Conservation (phyloP, 2,113 vertebrate genomes). For the Nannospalax galili region DNA sequence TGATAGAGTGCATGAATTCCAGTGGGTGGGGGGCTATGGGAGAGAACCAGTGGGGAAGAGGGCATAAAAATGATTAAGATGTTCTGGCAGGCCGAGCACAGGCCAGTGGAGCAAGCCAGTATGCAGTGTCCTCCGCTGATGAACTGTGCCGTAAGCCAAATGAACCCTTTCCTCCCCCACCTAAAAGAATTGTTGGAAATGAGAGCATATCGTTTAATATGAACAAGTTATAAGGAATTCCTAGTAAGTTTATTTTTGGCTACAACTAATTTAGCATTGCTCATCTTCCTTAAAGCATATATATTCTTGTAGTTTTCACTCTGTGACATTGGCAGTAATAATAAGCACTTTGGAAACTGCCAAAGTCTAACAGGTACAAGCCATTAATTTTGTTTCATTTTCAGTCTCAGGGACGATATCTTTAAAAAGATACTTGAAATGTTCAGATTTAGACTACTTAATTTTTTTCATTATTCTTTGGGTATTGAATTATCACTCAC, state of each 20-base stretch:
- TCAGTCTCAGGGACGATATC: constrained; percentile 7
- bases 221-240: background rate
- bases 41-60: too few relatives aligned
- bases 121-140: too few relatives aligned
- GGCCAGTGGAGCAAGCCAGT: too few relatives aligned
- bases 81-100: too few relatives aligned
- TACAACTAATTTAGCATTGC: background rate
- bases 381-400: constrained; percentile 9
- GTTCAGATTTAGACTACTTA: background rate
- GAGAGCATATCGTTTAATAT: background rate
- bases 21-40: too few relatives aligned
- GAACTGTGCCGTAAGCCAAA: too few relatives aligned
- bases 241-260: background rate
- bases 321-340: background rate
- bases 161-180: too few relatives aligned
- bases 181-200: background rate
- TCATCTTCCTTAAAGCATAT: background rate
- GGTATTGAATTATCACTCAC: background rate
- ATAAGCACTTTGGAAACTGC: background rate
- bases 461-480: constrained; percentile 6
- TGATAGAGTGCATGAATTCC: too few relatives aligned
- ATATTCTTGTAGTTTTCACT: background rate
- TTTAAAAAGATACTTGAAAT: background rate
- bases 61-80: too few relatives aligned
- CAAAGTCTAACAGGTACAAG: background rate